phyloP scores from a whole-genome alignment of 92 coral and sea anemone species.

The Palythoa grandis region DNA sequence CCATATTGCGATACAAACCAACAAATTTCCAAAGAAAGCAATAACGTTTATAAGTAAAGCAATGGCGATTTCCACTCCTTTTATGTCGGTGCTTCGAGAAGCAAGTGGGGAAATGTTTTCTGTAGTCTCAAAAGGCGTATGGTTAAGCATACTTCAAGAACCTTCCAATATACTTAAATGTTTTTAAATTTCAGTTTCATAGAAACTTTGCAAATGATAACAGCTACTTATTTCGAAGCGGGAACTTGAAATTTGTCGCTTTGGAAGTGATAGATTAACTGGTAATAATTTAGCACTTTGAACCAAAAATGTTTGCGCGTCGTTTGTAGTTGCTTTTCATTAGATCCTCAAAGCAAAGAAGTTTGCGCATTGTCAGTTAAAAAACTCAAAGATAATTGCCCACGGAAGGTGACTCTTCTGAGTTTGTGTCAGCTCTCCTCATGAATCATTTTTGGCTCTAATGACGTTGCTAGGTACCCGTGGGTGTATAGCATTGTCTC shows the following conservation, averaged over 20 bases:
- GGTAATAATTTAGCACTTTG: background rate
- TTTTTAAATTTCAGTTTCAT: background rate
- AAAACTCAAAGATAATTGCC: background rate
- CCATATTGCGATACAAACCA: conserved; percentile 38
- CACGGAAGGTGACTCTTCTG: background rate
- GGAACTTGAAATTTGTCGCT: background rate
- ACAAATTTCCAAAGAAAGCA: conserved; percentile 27
- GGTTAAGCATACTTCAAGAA: background rate
- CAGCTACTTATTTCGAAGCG: background rate
- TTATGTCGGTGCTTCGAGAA: conserved; percentile 21
- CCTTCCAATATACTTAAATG: too few relatives aligned
- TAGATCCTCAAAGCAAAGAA: background rate
- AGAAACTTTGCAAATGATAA: background rate
- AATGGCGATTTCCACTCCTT: background rate
- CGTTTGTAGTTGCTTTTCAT: background rate
- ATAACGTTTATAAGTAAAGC: conserved; percentile 5
- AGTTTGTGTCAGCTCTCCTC: background rate
- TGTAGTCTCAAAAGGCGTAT: background rate
- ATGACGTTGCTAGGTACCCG: conserved; percentile 7
- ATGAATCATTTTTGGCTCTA: background rate
- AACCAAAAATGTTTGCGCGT: background rate
- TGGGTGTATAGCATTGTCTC: background rate
- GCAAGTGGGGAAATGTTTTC: background rate
- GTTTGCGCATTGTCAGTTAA: background rate
- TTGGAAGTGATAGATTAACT: background rate